Conservation (phyloP, 2,113 vertebrate genomes). For the Xiphophorus hellerii region DNA sequence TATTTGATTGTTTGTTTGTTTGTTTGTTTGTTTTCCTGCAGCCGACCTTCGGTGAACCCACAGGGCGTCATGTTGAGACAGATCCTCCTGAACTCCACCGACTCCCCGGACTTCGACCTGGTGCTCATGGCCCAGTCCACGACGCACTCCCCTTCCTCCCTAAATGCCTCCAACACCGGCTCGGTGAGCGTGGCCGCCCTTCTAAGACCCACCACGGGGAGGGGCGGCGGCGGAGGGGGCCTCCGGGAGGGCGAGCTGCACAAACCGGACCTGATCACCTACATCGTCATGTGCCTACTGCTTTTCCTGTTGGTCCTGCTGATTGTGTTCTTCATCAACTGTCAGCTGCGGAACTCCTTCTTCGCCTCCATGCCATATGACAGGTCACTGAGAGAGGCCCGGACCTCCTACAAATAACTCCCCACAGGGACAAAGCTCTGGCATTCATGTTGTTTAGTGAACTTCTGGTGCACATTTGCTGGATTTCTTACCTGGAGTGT, state of each 20-base stretch:
- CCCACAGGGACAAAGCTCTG: background rate
- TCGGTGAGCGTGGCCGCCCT: constrained; percentile 90
- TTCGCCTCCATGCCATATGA: constrained; percentile 97
- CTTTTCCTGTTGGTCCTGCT: constrained; percentile 91
- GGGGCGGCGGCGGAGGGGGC: constrained; percentile 78
- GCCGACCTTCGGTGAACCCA: constrained; percentile 50
- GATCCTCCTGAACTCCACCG: constrained; percentile 90
- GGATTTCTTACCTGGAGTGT: constrained; percentile 10
- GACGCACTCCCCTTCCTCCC: constrained; percentile 79
- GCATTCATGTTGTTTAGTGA: background rate
- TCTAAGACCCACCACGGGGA: constrained; percentile 86
- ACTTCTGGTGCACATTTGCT: background rate
- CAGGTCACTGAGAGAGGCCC: constrained; percentile 92
- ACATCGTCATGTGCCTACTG: constrained; percentile 93
- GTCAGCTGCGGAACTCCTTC: constrained; percentile 96
- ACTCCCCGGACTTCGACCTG: constrained; percentile 84
- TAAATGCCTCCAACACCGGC: constrained; percentile 87
- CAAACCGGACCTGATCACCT: constrained; percentile 94
- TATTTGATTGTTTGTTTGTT: background rate
- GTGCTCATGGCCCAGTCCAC: constrained; percentile 84
- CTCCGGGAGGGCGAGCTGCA: constrained; percentile 90
- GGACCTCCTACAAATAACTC: constrained; percentile 88
- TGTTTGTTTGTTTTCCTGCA: constrained; percentile 19
- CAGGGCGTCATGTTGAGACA: constrained; percentile 81
- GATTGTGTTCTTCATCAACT: constrained; percentile 97